These are phyloP conservation scores for Chrosomus eos DNA, from an alignment of 2,797 vertebrate species.

Conservation along the genomic window DNA sequence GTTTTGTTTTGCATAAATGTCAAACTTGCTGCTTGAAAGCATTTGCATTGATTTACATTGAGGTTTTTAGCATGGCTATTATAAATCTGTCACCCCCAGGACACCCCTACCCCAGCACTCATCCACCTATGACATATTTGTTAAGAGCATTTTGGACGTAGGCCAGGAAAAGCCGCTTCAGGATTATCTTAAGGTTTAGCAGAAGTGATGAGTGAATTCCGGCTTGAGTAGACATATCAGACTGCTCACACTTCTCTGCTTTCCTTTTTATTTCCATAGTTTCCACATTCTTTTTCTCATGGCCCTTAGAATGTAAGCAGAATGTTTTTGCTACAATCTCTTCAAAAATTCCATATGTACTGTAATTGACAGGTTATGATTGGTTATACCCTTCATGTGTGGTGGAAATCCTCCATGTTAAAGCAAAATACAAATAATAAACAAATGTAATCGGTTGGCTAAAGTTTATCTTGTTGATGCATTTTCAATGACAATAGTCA, in stretches of 20 bases:
- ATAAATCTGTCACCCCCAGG: conserved; percentile 88
- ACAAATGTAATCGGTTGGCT: conserved; percentile 19
- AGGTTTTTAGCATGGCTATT: conserved; percentile 80
- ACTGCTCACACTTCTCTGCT: conserved; percentile 25
- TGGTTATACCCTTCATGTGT: too few species aligned
- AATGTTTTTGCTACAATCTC: not conserved
- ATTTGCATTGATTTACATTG: conserved; percentile 84
- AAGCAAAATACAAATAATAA: conserved; percentile 8
- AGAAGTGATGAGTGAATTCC: conserved; percentile 75
- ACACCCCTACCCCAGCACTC: conserved; percentile 86
- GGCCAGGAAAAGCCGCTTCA: conserved; percentile 86
- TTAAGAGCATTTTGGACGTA: conserved; percentile 85
- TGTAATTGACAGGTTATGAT: not conserved
- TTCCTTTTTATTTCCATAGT: not conserved
- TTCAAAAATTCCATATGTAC: not conserved
- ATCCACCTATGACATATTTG: conserved; percentile 86
- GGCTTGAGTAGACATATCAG: conserved; percentile 53
- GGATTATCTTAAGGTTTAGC: conserved; percentile 83
- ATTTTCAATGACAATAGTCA: conserved; percentile 50
- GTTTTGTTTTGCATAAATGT: conserved; percentile 75
- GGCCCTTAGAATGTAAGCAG: not conserved
- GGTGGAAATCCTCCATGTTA: not conserved
- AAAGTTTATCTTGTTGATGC: conserved; percentile 33
- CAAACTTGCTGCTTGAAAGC: conserved; percentile 79
- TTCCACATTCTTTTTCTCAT: not conserved